Evolutionary conservation across 2,888 invertebrate species (phyloP), one percentile per base, ranked within the genome.

Genomic region (Acanthacorydalis orientalis): DNA sequence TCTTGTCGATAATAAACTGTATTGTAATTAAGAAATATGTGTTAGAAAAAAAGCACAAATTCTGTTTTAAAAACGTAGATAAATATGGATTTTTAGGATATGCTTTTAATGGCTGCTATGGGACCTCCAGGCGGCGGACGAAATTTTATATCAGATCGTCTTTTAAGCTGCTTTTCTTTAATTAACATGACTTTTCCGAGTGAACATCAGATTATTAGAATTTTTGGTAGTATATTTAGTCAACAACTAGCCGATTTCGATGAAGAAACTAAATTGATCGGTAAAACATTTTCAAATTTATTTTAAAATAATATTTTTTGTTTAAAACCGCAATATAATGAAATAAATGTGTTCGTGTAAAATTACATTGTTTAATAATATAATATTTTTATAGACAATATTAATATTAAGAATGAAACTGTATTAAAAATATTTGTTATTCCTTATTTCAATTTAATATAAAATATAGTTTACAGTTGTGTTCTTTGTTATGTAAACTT

Each of bases 121-220:
- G 89, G 89, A 1, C 88, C 88, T 0, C 86, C 89, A 0, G 90
- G 89, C 2, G 90, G 90, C 1, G 88, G 89, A 1, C 74, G 90
- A 12, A 86, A 87, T 52, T 71, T 77, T 14, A 81, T 91, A 48
- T 83, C 87, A 0, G 68, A 80, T 42, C 77, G 90, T 1, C 74
- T 91, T 44, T 73, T 84, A 54, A 84, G 87, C 43, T 77, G 81
- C 57, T 87, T 90, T 68, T 79, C 76, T 56, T 62, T 83, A 4
- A 72, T 85, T 43, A 80, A 83, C 57, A 82, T 91, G 72, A 77
- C 89, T 2, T 85, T 90, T 66, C 90, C 91, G 12, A 76, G 78
- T 49, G 83, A 87, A 50, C 72, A 74, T 52, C 84, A 86, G 57
- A 82, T 90, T 54, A 62, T 73, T 52, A 74, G 81, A 51, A 91